Conservation (phyloP, 2,113 vertebrate species). For the Bos indicus region DNA sequence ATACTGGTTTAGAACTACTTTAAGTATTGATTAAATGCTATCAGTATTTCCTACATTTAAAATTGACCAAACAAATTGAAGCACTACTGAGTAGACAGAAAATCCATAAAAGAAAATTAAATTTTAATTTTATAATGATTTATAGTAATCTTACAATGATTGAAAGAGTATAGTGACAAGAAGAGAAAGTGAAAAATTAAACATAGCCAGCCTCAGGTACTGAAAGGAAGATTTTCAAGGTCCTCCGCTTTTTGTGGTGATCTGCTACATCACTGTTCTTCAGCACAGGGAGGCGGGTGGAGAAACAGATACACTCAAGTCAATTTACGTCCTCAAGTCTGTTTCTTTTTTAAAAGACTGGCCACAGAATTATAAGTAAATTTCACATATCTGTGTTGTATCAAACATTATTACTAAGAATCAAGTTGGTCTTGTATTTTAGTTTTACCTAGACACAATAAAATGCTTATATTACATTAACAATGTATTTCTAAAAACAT, state of each 20-base stretch:
- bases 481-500: neutral
- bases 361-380: neutral
- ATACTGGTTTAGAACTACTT: neutral
- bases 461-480: conserved; percentile 1
- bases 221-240: neutral
- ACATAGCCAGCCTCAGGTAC: neutral
- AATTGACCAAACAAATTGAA: neutral
- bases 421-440: neutral
- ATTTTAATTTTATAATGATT: neutral
- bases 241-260: neutral
- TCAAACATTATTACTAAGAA: neutral
- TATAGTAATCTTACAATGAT: neutral
- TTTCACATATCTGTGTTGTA: neutral
- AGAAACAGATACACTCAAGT: neutral
- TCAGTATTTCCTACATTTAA: conserved; percentile 21
- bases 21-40: neutral
- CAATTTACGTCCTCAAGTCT: neutral
- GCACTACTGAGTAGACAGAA: neutral
- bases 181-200: neutral
- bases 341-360: neutral
- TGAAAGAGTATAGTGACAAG: neutral
- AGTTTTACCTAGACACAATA: conserved; percentile 10
- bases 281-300: neutral
- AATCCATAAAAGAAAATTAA: neutral
- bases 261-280: neutral